Evolutionary conservation across 2,113 vertebrate species (phyloP).

Genomic region (Thamnophis sirtalis): DNA sequence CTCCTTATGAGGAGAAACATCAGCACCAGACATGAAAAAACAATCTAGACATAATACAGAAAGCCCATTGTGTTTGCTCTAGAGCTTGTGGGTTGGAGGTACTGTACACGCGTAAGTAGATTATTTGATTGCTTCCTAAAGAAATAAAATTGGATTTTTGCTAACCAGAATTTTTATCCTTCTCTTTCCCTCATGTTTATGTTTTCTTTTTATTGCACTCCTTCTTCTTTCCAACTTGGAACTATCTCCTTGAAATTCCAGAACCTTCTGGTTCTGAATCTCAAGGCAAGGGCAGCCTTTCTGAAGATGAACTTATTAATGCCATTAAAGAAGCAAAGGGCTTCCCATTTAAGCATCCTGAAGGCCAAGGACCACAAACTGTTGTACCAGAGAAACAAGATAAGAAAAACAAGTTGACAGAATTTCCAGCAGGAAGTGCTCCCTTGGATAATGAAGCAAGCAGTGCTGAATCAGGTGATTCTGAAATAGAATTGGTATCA

Average conservation of each 20-base stretch:
- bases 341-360: slow-evolving; percentile 59
- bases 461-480: slow-evolving; percentile 91
- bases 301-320: slow-evolving; percentile 71
- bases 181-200: rapidly evolving
- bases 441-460: slow-evolving; percentile 80
- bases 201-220: neutral
- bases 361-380: slow-evolving; percentile 44
- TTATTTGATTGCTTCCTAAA: neutral
- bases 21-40: neutral
- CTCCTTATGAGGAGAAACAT: neutral
- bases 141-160: neutral
- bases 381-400: slow-evolving; percentile 29
- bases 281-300: slow-evolving; percentile 71
- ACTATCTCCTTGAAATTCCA: slow-evolving; percentile 42
- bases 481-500: slow-evolving; percentile 90
- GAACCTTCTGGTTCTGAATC: slow-evolving; percentile 74
- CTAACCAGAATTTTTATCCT: slow-evolving; percentile 43
- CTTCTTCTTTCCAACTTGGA: slow-evolving; percentile 20
- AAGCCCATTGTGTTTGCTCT: neutral
- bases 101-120: neutral
- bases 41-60: neutral
- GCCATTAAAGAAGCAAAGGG: slow-evolving; percentile 72
- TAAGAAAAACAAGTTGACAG: slow-evolving; percentile 40
- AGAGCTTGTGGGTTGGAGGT: slow-evolving; percentile 17
- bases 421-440: slow-evolving; percentile 32